Base-by-base conservation (phyloP, 2,888 invertebrate genomes). In the Cremastinae sp. region DNA sequence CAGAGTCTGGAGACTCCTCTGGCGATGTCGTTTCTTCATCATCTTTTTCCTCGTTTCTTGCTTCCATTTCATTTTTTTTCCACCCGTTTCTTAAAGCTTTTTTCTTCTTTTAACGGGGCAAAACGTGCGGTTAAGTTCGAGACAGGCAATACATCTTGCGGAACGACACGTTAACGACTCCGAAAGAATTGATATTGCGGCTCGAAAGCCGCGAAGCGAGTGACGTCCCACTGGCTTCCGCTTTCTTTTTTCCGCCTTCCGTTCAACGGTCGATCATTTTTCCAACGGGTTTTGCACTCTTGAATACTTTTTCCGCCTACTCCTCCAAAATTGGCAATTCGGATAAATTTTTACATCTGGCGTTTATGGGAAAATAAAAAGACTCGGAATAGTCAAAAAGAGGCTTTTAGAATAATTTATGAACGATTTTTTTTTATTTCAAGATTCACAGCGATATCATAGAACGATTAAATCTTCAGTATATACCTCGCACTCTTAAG, bases 141-240 rank as follows among this genome's bases (percentile, higher is more conserved):
- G 64, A 28, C 41, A 16, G 49, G 68, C 71, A 55, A 75, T 78
- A 75, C 62, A 64, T 78, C 78, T 75, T 64, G 65, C 55, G 28
- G 64, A 41, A 71, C 20, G 71, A 28, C 28, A 78, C 78, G 64
- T 75, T 72, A 75, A 65, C 53, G 28, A 65, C 70, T 72, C 16
- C 16, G 14, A 39, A 78, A 75, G 56, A 78, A 78, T 75, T 78
- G 68, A 75, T 78, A 75, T 78, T 78, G 28, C 28, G 72, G 75
- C 55, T 55, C 16, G 22, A 55, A 39, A 47, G 28, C 43, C 56
- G 18, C 22, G 20, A 12, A 62, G 14, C 12, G 9, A 9, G 49
- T 22, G 16, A 35, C 22, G 47, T 35, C 22, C 5, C 41, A n/a
- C n/a, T n/a, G 41, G 39, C 45, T 65, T 65, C 59, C 64, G 61